Percentiles rank a stretch among this genome's conserved stretches.
Evolutionary conservation across 37 sponge, comb jelly and placozoan genomes (phyloP).

Genomic region (Beroe ovata): DNA sequence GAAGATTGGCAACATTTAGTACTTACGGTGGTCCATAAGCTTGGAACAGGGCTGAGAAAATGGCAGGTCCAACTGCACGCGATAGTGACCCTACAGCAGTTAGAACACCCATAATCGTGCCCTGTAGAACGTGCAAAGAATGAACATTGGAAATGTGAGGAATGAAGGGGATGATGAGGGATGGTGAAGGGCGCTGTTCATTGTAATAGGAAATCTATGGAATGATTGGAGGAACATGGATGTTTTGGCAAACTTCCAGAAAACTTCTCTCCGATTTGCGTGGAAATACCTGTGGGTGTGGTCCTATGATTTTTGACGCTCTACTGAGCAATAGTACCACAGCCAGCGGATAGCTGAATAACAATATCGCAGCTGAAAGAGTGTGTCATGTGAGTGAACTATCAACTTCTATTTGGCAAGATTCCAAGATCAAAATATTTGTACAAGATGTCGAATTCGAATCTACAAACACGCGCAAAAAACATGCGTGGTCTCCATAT

Average conservation of each 20-base stretch:
- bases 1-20: background rate
- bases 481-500: no score
- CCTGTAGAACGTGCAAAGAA: no score
- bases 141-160: background rate
- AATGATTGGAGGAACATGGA: no score
- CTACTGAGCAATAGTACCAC: slow-evolving; percentile 45
- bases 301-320: slow-evolving; percentile 53
- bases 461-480: no score
- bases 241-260: no score
- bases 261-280: no score
- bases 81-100: slow-evolving; percentile 30
- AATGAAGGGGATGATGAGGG: background rate
- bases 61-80: slow-evolving; percentile 42
- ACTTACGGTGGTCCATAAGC: slow-evolving; percentile 57
- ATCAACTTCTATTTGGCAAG: no score
- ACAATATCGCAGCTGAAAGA: slow-evolving; percentile 5
- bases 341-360: slow-evolving; percentile 56
- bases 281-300: slow-evolving; percentile 66
- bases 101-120: slow-evolving; percentile 39
- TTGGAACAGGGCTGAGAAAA: slow-evolving; percentile 44
- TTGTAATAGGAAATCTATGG: background rate
- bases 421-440: no score
- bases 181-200: background rate
- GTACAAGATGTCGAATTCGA: no score
- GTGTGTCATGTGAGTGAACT: no score